A percentile compares a stretch with the other conserved stretches of the same genome.
Evolutionary conservation across 2,113 vertebrate genomes (phyloP).

Genomic region (Brachypodius melanocephalos): DNA sequence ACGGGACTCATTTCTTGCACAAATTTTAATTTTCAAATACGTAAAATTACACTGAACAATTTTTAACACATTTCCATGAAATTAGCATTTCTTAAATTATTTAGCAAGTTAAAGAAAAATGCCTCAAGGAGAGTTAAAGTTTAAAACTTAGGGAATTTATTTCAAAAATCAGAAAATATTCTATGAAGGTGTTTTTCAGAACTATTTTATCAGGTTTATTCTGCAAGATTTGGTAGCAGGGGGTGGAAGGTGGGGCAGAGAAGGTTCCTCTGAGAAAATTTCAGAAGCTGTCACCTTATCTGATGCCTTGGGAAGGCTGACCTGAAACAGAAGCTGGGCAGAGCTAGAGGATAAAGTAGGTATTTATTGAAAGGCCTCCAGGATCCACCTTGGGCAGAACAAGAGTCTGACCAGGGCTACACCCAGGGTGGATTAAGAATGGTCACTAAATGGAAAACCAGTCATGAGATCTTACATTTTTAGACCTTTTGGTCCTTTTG

Average conservation of each 20-base stretch:
- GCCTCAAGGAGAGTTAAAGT: neutral
- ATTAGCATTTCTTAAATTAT: neutral
- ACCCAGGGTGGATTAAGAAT: too few relatives aligned
- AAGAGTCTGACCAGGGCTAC: too few relatives aligned
- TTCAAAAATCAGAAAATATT: neutral
- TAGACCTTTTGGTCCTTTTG: too few relatives aligned
- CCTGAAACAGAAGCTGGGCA: too few relatives aligned
- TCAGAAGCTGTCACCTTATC: neutral
- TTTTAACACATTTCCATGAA: neutral
- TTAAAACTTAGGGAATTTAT: neutral
- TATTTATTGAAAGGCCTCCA: too few relatives aligned
- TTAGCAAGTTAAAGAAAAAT: neutral
- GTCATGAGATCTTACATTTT: too few relatives aligned
- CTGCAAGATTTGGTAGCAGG: neutral
- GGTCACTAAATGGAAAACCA: too few relatives aligned
- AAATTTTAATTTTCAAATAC: neutral
- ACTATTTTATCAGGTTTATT: neutral
- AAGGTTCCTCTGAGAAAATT: neutral
- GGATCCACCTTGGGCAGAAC: too few relatives aligned
- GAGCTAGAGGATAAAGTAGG: too few relatives aligned
- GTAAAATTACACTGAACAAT: neutral
- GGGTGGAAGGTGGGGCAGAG: accelerated
- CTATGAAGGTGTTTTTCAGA: neutral
- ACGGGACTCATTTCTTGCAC: neutral
- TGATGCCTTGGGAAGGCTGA: too few relatives aligned